These are phyloP conservation scores for Scaptomyza reducta DNA, from an alignment of 2,888 invertebrate species.

Conservation along the genomic window DNA sequence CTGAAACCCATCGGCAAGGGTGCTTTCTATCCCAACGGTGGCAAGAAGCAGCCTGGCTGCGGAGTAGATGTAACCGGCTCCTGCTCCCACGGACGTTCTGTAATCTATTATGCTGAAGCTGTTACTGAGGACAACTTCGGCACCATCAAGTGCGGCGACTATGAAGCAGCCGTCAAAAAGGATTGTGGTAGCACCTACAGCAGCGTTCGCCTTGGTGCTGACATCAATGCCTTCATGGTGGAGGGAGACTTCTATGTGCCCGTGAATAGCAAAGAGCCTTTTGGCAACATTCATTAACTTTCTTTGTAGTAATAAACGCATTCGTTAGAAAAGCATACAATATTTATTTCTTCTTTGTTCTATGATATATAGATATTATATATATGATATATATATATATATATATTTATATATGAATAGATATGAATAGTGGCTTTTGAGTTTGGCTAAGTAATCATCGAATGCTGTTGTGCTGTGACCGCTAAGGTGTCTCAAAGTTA, in stretches of 20 bases:
- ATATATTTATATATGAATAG: no score
- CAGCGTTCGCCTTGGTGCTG: conserved; percentile 73
- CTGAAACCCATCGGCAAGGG: conserved; percentile 83
- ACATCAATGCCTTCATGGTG: conserved; percentile 64
- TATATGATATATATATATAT: no score
- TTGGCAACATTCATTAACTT: conserved; percentile 61
- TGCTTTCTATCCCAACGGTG: conserved; percentile 85
- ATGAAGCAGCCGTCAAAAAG: conserved; percentile 66
- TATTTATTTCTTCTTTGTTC: not conserved
- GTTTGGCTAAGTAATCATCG: no score
- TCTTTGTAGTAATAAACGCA: not conserved
- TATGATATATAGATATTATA: no score
- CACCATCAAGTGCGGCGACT: conserved; percentile 70
- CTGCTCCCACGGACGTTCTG: conserved; percentile 85
- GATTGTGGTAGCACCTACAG: conserved; percentile 68
- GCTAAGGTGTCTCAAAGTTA: no score
- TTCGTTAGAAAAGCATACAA: not conserved
- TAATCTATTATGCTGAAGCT: conserved; percentile 84
- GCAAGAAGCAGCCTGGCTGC: conserved; percentile 86
- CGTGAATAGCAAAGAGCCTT: conserved; percentile 78
- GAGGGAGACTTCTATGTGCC: conserved; percentile 81
- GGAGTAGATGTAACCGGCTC: conserved; percentile 80
- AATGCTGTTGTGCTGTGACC: no score
- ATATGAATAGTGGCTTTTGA: no score
- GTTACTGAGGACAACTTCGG: conserved; percentile 77